Conservation (phyloP, 2,113 vertebrate species). For the Psephotus haematonotus region DNA sequence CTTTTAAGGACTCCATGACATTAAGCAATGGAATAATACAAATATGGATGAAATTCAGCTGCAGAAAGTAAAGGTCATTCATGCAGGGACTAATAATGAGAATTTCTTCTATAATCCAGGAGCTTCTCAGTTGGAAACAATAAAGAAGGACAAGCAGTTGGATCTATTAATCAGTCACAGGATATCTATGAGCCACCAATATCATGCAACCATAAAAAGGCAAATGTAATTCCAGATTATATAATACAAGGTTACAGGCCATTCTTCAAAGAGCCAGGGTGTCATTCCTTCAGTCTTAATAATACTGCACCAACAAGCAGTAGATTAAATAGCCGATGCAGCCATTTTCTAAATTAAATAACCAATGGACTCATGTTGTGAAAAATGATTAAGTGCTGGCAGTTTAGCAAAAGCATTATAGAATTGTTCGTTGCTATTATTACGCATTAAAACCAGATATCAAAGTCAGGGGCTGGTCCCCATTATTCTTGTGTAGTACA, state of each 20-base stretch:
- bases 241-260: not conserved
- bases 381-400: not conserved
- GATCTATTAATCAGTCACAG: conserved; percentile 20
- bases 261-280: not conserved
- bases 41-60: conserved; percentile 15
- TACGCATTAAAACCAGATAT: not conserved
- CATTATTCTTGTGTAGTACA: not conserved
- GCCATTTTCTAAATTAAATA: conserved; percentile 4
- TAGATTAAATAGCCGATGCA: not conserved
- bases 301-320: not conserved
- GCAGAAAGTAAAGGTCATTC: conserved; percentile 47
- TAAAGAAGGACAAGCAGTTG: conserved; percentile 33
- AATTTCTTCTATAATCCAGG: conserved; percentile 35
- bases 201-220: not conserved
- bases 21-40: conserved; percentile 3
- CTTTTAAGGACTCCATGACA: not conserved
- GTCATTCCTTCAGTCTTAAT: not conserved
- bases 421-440: not conserved
- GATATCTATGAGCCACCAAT: not conserved
- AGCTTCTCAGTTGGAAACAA: conserved; percentile 41
- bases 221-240: not conserved
- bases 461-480: not conserved
- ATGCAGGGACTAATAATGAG: conserved; percentile 13
- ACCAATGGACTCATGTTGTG: not conserved
- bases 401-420: not conserved